These are phyloP conservation scores for Drosophila prosaltans DNA, from an alignment of 1,140 invertebrate species.

Conservation along the genomic window DNA sequence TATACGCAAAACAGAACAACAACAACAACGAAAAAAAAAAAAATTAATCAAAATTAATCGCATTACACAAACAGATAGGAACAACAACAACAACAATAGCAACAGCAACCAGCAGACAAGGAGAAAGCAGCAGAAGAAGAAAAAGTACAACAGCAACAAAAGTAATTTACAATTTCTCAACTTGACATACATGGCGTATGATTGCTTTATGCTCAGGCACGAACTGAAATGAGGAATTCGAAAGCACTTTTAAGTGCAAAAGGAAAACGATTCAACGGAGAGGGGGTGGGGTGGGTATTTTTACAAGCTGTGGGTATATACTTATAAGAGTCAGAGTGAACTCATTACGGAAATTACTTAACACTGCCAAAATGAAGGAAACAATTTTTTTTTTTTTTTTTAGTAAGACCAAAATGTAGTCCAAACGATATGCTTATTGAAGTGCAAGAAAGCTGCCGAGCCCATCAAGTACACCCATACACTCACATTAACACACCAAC, in stretches of 20 bases:
- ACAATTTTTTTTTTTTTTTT: conserved; percentile 1
- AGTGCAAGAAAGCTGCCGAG: conserved; percentile 46
- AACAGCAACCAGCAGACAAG: neutral
- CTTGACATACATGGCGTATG: conserved; percentile 70
- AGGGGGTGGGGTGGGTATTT: neutral
- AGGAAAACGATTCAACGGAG: conserved; percentile 6
- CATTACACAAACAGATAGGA: conserved; percentile 56
- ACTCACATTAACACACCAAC: conserved; percentile 15
- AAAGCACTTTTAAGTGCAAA: conserved; percentile 72
- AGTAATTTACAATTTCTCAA: conserved; percentile 59
- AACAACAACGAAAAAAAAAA: conserved; percentile 9
- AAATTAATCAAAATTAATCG: conserved; percentile 78
- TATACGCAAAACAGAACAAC: neutral
- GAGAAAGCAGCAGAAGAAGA: neutral
- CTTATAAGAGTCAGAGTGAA: conserved; percentile 46
- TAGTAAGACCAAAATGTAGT: conserved; percentile 2
- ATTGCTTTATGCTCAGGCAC: conserved; percentile 49
- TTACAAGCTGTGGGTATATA: too few relatives aligned
- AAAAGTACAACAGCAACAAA: conserved; percentile 28
- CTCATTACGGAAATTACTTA: conserved; percentile 79
- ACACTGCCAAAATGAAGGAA: conserved; percentile 52
- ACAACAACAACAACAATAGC: conserved; percentile 15
- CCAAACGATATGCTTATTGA: conserved; percentile 70
- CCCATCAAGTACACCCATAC: conserved; percentile 30
- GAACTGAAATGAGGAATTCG: conserved; percentile 41